Conservation (phyloP, 2,888 invertebrate genomes). For the Lepidocyrtinus sp. region DNA sequence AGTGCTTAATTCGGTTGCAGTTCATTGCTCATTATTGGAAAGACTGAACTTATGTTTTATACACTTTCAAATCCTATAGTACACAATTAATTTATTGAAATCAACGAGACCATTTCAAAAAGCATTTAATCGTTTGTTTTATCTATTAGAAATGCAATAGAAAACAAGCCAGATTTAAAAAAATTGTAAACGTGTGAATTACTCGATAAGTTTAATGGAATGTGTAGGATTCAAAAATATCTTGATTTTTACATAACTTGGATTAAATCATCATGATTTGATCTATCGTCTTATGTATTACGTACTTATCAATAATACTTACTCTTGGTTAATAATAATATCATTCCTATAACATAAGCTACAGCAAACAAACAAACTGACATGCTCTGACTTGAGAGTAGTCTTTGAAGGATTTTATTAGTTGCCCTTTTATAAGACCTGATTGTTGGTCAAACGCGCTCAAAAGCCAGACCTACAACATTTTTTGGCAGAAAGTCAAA, state of each 20-base stretch:
- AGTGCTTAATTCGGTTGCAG: no score
- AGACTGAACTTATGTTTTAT: no score
- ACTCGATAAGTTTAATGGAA: not conserved
- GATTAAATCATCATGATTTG: not conserved
- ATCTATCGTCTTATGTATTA: no score
- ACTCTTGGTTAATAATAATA: no score
- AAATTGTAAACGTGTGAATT: not conserved
- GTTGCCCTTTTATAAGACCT: not conserved
- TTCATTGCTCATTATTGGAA: no score
- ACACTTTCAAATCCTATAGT: no score
- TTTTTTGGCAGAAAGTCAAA: slow-evolving; percentile 41
- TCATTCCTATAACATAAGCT: slow-evolving; percentile 1
- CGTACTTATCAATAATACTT: no score
- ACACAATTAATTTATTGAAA: no score
- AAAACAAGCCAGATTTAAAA: not conserved
- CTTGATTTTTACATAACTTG: not conserved
- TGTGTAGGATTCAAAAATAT: not conserved
- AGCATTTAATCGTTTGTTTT: no score
- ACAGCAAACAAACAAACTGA: slow-evolving; percentile 3
- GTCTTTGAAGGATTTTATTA: not conserved
- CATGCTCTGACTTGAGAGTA: not conserved
- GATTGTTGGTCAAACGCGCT: not conserved
- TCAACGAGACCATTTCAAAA: no score
- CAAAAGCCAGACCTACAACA: slow-evolving; percentile 20
- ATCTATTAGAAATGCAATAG: no score